Percentiles rank a stretch among this genome's conserved stretches.
phyloP scores from a whole-genome alignment of 35 echinoderm and acorn worm species.

The Heliocidaris tuberculata region DNA sequence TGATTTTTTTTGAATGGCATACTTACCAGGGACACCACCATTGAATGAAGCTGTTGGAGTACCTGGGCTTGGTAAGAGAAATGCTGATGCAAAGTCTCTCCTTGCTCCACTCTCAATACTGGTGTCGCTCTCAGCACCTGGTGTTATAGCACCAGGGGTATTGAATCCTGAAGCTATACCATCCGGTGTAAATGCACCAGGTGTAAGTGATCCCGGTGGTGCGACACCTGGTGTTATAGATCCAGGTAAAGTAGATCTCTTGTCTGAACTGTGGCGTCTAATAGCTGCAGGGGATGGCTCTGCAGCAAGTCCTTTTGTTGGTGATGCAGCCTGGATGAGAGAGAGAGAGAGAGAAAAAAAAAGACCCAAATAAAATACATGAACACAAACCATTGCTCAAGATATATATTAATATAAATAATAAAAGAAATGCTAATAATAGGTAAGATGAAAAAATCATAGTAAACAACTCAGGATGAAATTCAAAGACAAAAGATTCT shows the following conservation, averaged over 20 bases:
- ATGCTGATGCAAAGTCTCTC: conserved; percentile 17
- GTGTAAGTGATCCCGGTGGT: conserved; percentile 14
- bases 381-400: background rate
- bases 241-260: background rate
- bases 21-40: conserved; percentile 20
- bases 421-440: background rate
- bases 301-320: conserved; percentile 54
- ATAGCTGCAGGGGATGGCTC: conserved; percentile 20
- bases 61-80: background rate
- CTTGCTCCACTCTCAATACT: conserved; percentile 38
- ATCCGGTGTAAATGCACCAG: conserved; percentile 28
- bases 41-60: conserved; percentile 24
- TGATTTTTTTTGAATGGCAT: background rate
- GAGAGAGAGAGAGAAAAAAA: no score
- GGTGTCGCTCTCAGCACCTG: conserved; percentile 31
- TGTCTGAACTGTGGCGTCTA: conserved; percentile 28
- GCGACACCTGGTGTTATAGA: background rate
- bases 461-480: background rate
- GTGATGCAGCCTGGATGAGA: conserved; percentile 43
- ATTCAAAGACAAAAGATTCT: background rate
- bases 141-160: conserved; percentile 25
- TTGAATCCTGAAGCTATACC: background rate
- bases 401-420: background rate
- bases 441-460: background rate
- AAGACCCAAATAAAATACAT: background rate